phyloP scores from a whole-genome alignment of 2,113 vertebrate genomes.

The Saguinus midas region DNA sequence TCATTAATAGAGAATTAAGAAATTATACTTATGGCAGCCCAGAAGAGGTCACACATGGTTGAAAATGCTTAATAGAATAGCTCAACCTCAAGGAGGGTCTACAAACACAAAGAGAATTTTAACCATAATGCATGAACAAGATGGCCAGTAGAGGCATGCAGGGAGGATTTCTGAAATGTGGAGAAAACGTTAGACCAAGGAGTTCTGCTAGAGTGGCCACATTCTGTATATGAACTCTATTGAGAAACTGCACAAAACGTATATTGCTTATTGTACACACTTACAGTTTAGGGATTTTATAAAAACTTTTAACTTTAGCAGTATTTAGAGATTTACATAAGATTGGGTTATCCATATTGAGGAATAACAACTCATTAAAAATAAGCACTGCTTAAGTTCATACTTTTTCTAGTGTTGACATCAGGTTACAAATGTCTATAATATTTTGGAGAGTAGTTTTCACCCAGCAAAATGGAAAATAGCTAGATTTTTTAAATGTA shows the following conservation, averaged over 20 bases:
- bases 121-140: neutral
- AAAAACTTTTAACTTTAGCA: neutral
- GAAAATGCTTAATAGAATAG: neutral
- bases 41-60: neutral
- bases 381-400: neutral
- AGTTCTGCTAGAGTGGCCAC: no score
- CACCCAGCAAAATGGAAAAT: neutral
- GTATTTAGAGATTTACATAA: neutral
- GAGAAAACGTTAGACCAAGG: neutral
- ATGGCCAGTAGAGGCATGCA: neutral
- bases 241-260: neutral
- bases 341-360: neutral
- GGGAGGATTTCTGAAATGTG: rapidly evolving
- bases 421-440: neutral
- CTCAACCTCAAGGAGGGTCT: neutral
- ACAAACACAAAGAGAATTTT: neutral
- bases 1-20: neutral
- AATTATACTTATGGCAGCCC: neutral
- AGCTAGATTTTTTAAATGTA: neutral
- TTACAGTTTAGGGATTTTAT: neutral
- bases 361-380: neutral
- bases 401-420: neutral
- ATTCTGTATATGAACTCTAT: no score
- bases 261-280: neutral
- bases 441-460: neutral